These are phyloP conservation scores for Polylopha cassiicola DNA, from an alignment of 2,888 invertebrate species.

Conservation along the genomic window DNA sequence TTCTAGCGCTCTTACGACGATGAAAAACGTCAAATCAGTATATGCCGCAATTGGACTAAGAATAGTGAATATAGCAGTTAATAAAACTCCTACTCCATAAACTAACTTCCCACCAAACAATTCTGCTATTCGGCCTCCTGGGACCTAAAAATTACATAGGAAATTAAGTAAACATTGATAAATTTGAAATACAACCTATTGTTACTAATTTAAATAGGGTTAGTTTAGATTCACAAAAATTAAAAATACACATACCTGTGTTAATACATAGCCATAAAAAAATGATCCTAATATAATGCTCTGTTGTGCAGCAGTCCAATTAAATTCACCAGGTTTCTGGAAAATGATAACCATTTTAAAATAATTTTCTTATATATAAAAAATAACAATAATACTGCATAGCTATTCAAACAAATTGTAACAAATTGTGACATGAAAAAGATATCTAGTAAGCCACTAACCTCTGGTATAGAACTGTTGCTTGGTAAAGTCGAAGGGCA, in stretches of 20 bases:
- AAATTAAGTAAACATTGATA: background rate
- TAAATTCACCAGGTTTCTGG: conserved; percentile 83
- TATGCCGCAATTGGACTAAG: conserved; percentile 89
- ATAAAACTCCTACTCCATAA: conserved; percentile 87
- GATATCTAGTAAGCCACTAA: no score
- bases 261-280: conserved; percentile 89
- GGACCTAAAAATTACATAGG: conserved; percentile 52
- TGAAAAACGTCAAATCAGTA: conserved; percentile 80
- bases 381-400: background rate
- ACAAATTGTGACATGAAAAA: no score
- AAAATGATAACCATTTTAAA: conserved; percentile 32
- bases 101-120: conserved; percentile 91
- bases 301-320: conserved; percentile 87
- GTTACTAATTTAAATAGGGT: background rate
- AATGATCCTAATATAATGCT: conserved; percentile 89
- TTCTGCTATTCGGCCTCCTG: conserved; percentile 90
- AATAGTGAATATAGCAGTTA: conserved; percentile 89
- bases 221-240: background rate
- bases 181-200: background rate
- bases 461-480: conserved; percentile 59
- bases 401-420: background rate
- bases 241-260: conserved; percentile 75
- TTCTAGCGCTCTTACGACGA: conserved; percentile 85
- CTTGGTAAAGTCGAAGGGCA: conserved; percentile 70
- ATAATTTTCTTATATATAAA: background rate